phyloP scores from a whole-genome alignment of 1,140 invertebrate species.

The Cylas formicarius region DNA sequence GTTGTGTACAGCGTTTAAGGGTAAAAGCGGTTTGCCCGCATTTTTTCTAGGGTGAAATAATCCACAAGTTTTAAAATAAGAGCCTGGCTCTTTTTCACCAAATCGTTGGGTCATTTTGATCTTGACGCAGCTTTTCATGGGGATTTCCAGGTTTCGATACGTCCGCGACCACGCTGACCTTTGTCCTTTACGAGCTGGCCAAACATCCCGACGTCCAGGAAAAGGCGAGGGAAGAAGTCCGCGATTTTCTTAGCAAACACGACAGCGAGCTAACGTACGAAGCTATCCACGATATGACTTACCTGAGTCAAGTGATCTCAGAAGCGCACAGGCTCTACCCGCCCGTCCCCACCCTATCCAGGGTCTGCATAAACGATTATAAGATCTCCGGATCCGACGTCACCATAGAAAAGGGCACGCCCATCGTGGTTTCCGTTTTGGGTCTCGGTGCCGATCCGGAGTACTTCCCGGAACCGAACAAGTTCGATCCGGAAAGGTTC shows the following conservation, averaged over 20 bases:
- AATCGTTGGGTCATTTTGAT: too few species aligned
- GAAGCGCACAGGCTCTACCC: constrained; percentile 62
- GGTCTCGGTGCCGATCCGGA: constrained; percentile 55
- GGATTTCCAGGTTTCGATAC: constrained; percentile 46
- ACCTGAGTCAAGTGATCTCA: constrained; percentile 49
- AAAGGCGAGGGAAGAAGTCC: constrained; percentile 45
- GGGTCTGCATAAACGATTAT: constrained; percentile 50
- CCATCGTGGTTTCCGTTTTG: constrained; percentile 52
- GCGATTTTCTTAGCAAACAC: constrained; percentile 42
- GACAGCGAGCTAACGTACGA: constrained; percentile 50
- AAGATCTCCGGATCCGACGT: constrained; percentile 49
- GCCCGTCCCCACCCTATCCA: constrained; percentile 49
- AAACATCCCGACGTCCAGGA: constrained; percentile 44
- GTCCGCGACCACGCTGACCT: constrained; percentile 44
- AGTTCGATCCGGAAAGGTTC: constrained; percentile 57
- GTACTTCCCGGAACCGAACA: constrained; percentile 50
- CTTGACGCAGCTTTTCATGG: too few species aligned
- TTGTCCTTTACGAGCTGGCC: constrained; percentile 46
- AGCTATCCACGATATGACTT: constrained; percentile 49
- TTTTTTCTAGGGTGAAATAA: too few species aligned
- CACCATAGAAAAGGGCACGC: constrained; percentile 52
- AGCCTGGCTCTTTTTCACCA: too few species aligned
- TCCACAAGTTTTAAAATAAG: too few species aligned
- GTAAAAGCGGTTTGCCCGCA: too few species aligned
- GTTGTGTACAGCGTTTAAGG: too few species aligned